These are phyloP conservation scores for Limnephilus marmoratus DNA, from an alignment of 2,888 invertebrate species.

Conservation along the genomic window DNA sequence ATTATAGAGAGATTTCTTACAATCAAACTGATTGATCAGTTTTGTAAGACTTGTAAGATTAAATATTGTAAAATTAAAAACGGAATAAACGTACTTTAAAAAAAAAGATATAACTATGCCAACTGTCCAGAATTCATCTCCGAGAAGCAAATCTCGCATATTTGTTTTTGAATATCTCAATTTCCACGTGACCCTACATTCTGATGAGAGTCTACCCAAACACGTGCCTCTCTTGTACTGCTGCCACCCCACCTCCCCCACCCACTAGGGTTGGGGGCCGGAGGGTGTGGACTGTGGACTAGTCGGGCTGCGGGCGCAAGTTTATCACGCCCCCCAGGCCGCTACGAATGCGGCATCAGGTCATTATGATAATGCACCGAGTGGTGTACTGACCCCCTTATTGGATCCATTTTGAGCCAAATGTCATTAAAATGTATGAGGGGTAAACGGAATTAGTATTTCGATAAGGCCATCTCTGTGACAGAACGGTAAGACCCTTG, in stretches of 20 bases:
- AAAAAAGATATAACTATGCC: neutral
- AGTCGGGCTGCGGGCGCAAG: neutral
- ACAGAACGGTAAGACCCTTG: no score
- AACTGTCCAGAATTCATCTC: neutral
- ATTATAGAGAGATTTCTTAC: no score
- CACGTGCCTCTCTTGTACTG: neutral
- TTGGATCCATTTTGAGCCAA: neutral
- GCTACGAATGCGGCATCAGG: slow-evolving; percentile 13
- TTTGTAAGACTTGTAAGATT: no score
- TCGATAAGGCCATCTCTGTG: no score
- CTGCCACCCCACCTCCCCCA: neutral
- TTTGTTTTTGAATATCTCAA: neutral
- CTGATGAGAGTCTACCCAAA: neutral
- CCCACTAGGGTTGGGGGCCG: neutral
- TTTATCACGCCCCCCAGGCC: slow-evolving; percentile 2
- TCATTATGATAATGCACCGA: slow-evolving; percentile 28
- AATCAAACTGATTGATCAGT: no score
- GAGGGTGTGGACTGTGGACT: neutral
- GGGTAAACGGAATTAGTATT: neutral
- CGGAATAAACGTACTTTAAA: no score
- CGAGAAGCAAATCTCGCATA: neutral
- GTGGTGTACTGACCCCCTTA: neutral
- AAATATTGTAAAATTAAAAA: no score
- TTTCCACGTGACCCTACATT: neutral
- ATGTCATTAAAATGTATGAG: neutral